A percentile compares a stretch with the other conserved stretches of the same genome.
phyloP scores from a whole-genome alignment of 2,888 invertebrate species.

The Isoperla grammatica region DNA sequence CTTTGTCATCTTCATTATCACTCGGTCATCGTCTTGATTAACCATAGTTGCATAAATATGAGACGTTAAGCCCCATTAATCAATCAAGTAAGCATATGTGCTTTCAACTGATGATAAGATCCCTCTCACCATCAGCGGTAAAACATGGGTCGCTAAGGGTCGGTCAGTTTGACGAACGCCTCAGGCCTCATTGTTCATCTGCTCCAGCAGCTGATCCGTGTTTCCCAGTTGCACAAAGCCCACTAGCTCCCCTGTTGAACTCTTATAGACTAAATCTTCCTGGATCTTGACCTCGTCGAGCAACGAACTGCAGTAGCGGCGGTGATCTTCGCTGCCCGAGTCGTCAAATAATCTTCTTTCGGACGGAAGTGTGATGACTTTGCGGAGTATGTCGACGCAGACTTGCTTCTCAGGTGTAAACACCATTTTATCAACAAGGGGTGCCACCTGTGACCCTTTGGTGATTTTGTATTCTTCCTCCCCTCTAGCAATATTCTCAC shows the following conservation, averaged over 20 bases:
- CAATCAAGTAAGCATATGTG: too few relatives aligned
- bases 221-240: background rate
- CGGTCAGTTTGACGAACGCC: too few relatives aligned
- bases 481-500: background rate
- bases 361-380: background rate
- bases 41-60: too few relatives aligned
- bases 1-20: too few relatives aligned
- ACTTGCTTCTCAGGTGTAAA: background rate
- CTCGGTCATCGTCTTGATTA: too few relatives aligned
- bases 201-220: background rate
- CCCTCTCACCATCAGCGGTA: too few relatives aligned
- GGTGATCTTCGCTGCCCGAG: background rate
- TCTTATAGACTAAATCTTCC: background rate
- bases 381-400: background rate
- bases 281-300: background rate
- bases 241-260: background rate
- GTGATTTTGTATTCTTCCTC: background rate
- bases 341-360: constrained; percentile 3
- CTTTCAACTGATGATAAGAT: too few relatives aligned
- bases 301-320: background rate
- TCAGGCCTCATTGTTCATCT: background rate
- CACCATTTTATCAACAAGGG: background rate
- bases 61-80: too few relatives aligned
- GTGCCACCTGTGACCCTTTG: constrained; percentile 2
- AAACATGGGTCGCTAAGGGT: too few relatives aligned